phyloP scores from a whole-genome alignment of 1,140 invertebrate genomes.

The Magallana angulata region DNA sequence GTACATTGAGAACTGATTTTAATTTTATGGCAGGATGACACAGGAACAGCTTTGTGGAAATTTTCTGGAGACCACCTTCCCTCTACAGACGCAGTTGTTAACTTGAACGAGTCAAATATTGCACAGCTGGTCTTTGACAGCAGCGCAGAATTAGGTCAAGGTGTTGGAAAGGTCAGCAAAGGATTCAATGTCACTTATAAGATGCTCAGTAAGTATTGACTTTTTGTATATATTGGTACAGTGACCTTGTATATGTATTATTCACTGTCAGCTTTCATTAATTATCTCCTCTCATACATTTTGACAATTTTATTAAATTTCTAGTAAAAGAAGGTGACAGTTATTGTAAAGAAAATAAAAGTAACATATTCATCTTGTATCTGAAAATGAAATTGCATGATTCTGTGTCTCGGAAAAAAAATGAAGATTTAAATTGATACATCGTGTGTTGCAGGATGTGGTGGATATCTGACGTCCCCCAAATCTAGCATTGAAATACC shows the following conservation, averaged over 20 bases:
- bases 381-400: not conserved
- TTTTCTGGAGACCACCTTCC: not conserved
- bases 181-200: not conserved
- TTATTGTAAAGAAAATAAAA: no score
- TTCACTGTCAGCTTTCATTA: not conserved
- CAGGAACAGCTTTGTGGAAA: not conserved
- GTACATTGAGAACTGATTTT: not conserved
- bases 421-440: not conserved
- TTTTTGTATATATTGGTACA: no score
- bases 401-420: not conserved
- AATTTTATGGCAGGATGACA: not conserved
- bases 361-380: not conserved
- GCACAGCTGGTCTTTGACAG: slow-evolving; percentile 10
- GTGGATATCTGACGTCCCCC: not conserved
- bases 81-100: not conserved
- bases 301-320: not conserved
- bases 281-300: not conserved
- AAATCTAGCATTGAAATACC: slow-evolving; percentile 11
- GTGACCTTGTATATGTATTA: not conserved
- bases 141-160: not conserved
- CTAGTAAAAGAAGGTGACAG: no score
- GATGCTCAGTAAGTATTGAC: not conserved
- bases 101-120: not conserved
- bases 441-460: slow-evolving; percentile 2
- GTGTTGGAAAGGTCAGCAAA: not conserved